Evolutionary conservation across 2,113 vertebrate genomes (phyloP).

Genomic region (Tamias sibiricus): DNA sequence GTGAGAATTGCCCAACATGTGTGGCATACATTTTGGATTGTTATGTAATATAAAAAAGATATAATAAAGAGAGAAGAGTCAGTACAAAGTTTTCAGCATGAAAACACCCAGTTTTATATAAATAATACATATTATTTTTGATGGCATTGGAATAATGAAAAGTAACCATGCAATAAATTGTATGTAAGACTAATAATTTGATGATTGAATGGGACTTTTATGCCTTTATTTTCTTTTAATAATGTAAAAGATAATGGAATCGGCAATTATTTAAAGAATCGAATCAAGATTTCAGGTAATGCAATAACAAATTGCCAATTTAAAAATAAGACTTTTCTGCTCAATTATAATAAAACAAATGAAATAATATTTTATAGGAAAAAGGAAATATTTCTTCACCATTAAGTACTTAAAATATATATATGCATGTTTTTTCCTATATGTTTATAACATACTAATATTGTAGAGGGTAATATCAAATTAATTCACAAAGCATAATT

Average conservation of each 20-base stretch:
- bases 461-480: background rate
- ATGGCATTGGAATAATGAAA: background rate
- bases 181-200: background rate
- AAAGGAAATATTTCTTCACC: background rate
- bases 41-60: background rate
- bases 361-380: background rate
- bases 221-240: background rate
- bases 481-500: background rate
- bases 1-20: background rate
- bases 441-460: background rate
- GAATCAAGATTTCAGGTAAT: background rate
- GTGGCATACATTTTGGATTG: background rate
- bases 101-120: background rate
- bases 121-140: background rate
- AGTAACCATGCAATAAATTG: background rate
- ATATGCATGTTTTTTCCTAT: background rate
- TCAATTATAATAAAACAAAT: background rate
- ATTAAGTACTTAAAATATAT: background rate
- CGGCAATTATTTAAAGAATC: background rate
- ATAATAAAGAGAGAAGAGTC: background rate
- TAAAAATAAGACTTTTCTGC: background rate
- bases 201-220: background rate
- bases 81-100: background rate
- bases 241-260: background rate
- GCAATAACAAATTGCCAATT: background rate